Conservation (phyloP, 1,140 invertebrate species). For the Caligus rogercresseyi region DNA sequence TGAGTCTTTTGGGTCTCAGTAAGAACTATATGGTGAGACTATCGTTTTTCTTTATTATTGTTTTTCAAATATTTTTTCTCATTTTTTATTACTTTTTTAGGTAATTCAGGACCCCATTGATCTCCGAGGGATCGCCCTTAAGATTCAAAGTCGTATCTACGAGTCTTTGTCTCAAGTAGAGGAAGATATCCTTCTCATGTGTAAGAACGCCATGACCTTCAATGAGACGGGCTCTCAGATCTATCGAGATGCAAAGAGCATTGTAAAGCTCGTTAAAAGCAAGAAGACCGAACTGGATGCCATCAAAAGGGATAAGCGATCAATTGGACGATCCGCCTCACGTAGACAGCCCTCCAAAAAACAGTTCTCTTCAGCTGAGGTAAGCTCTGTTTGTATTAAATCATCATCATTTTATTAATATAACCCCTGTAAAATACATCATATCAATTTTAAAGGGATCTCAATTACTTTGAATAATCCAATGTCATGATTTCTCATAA, state of each 20-base stretch:
- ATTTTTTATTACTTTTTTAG: too few species aligned
- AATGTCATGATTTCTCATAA: too few species aligned
- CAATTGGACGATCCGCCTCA: slow-evolving; percentile 3
- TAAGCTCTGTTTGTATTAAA: too few species aligned
- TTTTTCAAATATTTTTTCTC: neutral
- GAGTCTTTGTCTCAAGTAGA: slow-evolving; percentile 59
- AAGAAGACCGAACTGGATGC: slow-evolving; percentile 48
- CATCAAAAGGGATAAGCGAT: slow-evolving; percentile 32
- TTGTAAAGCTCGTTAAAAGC: slow-evolving; percentile 53
- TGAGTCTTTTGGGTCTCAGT: too few species aligned
- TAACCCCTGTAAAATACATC: too few species aligned
- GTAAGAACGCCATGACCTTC: slow-evolving; percentile 83
- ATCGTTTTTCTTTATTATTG: too few species aligned
- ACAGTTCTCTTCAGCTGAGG: neutral
- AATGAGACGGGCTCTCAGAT: slow-evolving; percentile 92
- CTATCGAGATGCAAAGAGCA: slow-evolving; percentile 78
- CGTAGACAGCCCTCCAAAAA: slow-evolving; percentile 8
- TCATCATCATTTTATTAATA: too few species aligned
- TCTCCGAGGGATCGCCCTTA: slow-evolving; percentile 72
- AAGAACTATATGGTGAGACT: too few species aligned
- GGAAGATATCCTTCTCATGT: slow-evolving; percentile 73
- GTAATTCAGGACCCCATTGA: slow-evolving; percentile 90
- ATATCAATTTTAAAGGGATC: too few species aligned
- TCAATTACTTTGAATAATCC: too few species aligned
- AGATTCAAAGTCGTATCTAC: slow-evolving; percentile 69